phyloP scores from a whole-genome alignment of 2,113 vertebrate genomes.

The Zosterops pallidus region DNA sequence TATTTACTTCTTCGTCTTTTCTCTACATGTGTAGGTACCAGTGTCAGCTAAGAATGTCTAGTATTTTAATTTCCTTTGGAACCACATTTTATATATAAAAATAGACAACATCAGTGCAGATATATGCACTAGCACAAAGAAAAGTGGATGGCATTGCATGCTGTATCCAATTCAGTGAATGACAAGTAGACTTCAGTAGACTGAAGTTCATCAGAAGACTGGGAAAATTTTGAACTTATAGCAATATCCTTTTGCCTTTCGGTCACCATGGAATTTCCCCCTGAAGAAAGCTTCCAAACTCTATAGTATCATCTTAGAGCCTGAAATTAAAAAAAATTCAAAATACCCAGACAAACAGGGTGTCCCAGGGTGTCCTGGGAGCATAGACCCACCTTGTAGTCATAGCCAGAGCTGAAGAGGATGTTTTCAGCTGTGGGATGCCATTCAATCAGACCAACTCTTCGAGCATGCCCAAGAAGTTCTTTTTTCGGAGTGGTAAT shows the following conservation, averaged over 20 bases:
- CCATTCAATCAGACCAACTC: conserved; percentile 92
- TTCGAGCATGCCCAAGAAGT: conserved; percentile 83
- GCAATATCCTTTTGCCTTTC: background rate
- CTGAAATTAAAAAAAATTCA: background rate
- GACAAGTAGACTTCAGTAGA: background rate
- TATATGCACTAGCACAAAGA: background rate
- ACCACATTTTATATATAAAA: background rate
- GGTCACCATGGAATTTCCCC: background rate
- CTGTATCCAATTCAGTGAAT: background rate
- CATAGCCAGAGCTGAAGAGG: conserved; percentile 89
- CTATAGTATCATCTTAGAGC: background rate
- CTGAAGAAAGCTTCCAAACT: background rate
- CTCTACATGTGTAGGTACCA: background rate
- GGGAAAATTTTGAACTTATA: background rate
- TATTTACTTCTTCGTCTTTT: background rate
- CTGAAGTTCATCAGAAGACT: background rate
- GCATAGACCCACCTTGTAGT: conserved; percentile 84
- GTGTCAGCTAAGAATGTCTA: background rate
- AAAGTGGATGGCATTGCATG: background rate
- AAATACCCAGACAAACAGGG: background rate
- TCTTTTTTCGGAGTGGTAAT: conserved; percentile 83
- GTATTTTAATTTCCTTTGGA: background rate
- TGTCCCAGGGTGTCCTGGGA: background rate
- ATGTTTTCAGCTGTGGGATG: conserved; percentile 88
- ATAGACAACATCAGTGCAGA: background rate